Conservation (phyloP, 2,113 vertebrate genomes). For the Pterophyllum scalare region DNA sequence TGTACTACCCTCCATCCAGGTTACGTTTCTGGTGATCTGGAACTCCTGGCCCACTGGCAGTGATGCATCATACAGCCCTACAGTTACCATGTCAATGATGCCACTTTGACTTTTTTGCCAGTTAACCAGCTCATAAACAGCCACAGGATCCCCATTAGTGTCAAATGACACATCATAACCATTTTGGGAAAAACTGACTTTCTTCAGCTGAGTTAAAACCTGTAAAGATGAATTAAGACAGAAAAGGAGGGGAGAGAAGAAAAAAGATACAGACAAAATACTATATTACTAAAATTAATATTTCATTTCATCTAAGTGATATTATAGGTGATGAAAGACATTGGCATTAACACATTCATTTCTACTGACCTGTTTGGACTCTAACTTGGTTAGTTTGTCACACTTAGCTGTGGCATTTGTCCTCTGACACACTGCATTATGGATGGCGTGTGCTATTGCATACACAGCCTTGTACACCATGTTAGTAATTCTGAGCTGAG, state of each 20-base stretch:
- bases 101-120: slow-evolving; percentile 17
- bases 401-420: too few species aligned
- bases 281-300: neutral
- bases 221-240: neutral
- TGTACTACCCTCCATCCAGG: slow-evolving; percentile 57
- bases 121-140: too few species aligned
- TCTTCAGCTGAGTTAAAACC: slow-evolving; percentile 66
- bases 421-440: too few species aligned
- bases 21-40: slow-evolving; percentile 55
- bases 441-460: too few species aligned
- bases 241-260: rapidly evolving
- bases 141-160: too few species aligned
- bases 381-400: slow-evolving; percentile 23
- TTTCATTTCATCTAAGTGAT: neutral
- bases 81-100: slow-evolving; percentile 58
- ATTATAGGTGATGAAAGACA: neutral
- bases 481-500: slow-evolving; percentile 16
- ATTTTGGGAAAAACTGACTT: slow-evolving; percentile 49
- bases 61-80: slow-evolving; percentile 72
- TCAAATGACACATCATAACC: too few species aligned
- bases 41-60: slow-evolving; percentile 63
- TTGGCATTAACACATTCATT: rapidly evolving
- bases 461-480: too few species aligned
- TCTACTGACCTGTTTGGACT: slow-evolving; percentile 62
- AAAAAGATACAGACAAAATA: rapidly evolving